These are phyloP conservation scores for Sebastes glaucus DNA, from an alignment of 2,797 vertebrate genomes.

Conservation along the genomic window DNA sequence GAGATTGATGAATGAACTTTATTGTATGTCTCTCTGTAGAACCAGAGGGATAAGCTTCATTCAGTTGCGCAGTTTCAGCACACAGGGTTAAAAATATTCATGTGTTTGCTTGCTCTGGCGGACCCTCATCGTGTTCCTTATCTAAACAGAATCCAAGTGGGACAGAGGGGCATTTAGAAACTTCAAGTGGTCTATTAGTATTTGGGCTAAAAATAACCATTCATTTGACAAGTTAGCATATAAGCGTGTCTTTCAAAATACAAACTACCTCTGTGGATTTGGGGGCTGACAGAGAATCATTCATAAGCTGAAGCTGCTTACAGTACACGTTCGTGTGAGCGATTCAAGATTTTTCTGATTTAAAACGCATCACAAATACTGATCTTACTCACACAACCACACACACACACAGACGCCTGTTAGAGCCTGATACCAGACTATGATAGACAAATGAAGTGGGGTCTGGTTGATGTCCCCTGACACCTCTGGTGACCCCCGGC, in stretches of 20 bases:
- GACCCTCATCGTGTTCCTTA: slow-evolving; percentile 43
- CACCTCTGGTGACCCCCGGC: slow-evolving; percentile 58
- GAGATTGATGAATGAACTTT: slow-evolving; percentile 16
- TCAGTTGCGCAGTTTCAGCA: neutral
- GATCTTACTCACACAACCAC: neutral
- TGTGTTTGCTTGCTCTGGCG: slow-evolving; percentile 43
- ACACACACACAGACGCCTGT: slow-evolving; percentile 10
- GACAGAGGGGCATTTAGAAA: slow-evolving; percentile 68
- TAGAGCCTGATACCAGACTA: slow-evolving; percentile 19
- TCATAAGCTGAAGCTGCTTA: slow-evolving; percentile 34
- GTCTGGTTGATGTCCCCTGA: slow-evolving; percentile 59
- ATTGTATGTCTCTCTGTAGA: slow-evolving; percentile 9
- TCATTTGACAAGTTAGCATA: slow-evolving; percentile 35
- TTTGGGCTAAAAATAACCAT: slow-evolving; percentile 63
- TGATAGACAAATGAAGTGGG: slow-evolving; percentile 44
- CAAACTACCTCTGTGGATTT: slow-evolving; percentile 17
- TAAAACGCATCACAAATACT: slow-evolving; percentile 9
- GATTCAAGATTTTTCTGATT: neutral
- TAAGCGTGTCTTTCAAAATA: slow-evolving; percentile 34
- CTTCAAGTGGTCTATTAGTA: slow-evolving; percentile 52
- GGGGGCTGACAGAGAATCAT: slow-evolving; percentile 55
- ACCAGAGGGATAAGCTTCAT: slow-evolving; percentile 1
- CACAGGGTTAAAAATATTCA: slow-evolving; percentile 54
- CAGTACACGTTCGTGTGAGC: slow-evolving; percentile 1
- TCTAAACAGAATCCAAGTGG: slow-evolving; percentile 62